Conservation (phyloP, 2,888 invertebrate genomes). For the Ornithoptera priamus region DNA sequence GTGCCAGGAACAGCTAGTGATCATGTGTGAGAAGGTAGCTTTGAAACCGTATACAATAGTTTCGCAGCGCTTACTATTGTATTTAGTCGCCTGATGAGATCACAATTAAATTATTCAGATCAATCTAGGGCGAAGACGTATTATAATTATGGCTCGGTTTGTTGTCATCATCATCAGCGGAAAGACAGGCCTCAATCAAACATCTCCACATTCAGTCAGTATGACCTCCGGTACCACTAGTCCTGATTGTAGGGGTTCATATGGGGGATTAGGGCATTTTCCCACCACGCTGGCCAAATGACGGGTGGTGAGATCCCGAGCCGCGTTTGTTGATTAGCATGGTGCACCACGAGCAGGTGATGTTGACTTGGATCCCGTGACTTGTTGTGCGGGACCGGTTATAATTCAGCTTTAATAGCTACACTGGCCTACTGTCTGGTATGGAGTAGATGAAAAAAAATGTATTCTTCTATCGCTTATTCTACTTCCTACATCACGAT, state of each 20-base stretch:
- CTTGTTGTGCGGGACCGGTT: background rate
- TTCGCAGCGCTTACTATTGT: background rate
- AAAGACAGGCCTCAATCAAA: no score
- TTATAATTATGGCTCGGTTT: slow-evolving; percentile 5
- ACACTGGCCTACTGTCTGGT: slow-evolving; percentile 1
- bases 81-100: background rate
- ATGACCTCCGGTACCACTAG: no score
- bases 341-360: no score
- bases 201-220: no score
- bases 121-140: slow-evolving; percentile 19
- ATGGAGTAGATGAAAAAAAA: background rate
- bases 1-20: no score
- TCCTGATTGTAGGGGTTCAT: no score
- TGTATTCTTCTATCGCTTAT: background rate
- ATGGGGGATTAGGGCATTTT: no score
- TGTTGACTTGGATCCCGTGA: no score
- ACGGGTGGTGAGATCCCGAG: no score
- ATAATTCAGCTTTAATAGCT: slow-evolving; percentile 27
- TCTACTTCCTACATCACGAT: background rate
- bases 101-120: slow-evolving; percentile 17
- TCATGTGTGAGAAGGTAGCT: background rate
- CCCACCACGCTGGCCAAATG: no score
- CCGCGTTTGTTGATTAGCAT: no score
- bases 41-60: background rate
- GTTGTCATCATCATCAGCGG: no score